Conservation (phyloP, 2,888 invertebrate genomes). For the Drosophila atripex region DNA sequence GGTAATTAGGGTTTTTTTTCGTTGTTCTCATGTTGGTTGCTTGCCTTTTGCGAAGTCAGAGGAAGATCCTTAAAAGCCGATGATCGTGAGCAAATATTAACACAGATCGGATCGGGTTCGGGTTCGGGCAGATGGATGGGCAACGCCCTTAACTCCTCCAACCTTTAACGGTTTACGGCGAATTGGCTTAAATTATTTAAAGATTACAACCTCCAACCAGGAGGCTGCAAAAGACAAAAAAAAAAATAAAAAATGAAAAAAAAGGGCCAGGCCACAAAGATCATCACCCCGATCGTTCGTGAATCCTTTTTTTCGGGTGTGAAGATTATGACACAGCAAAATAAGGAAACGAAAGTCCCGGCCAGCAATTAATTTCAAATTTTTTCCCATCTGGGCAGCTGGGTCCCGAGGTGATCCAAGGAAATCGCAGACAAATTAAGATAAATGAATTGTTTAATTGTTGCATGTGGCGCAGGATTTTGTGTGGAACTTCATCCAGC, state of each 20-base stretch:
- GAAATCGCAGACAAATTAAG: conserved; percentile 78
- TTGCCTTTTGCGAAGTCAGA: conserved; percentile 5
- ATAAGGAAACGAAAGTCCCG: conserved; percentile 50
- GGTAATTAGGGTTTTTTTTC: conserved; percentile 78
- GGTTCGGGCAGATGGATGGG: conserved; percentile 49
- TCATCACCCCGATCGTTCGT: conserved; percentile 45
- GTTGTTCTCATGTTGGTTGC: background rate
- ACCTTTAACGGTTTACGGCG: conserved; percentile 77
- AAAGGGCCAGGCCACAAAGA: conserved; percentile 8
- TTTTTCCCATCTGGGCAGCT: conserved; percentile 54
- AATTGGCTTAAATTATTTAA: conserved; percentile 82
- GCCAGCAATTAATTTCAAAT: conserved; percentile 80
- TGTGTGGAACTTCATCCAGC: conserved; percentile 30
- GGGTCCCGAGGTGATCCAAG: conserved; percentile 44
- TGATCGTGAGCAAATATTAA: conserved; percentile 80
- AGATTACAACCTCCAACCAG: conserved; percentile 64
- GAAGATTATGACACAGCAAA: conserved; percentile 80
- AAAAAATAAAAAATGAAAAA: conserved; percentile 3
- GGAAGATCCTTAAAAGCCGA: conserved; percentile 62
- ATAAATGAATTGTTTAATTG: conserved; percentile 80
- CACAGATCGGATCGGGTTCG: conserved; percentile 57
- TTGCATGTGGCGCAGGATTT: conserved; percentile 57
- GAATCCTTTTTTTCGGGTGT: conserved; percentile 73
- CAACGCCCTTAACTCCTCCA: conserved; percentile 54
- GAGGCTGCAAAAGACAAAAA: background rate